phyloP scores from a whole-genome alignment of 2,888 invertebrate species.

The Corythucha ciliata region DNA sequence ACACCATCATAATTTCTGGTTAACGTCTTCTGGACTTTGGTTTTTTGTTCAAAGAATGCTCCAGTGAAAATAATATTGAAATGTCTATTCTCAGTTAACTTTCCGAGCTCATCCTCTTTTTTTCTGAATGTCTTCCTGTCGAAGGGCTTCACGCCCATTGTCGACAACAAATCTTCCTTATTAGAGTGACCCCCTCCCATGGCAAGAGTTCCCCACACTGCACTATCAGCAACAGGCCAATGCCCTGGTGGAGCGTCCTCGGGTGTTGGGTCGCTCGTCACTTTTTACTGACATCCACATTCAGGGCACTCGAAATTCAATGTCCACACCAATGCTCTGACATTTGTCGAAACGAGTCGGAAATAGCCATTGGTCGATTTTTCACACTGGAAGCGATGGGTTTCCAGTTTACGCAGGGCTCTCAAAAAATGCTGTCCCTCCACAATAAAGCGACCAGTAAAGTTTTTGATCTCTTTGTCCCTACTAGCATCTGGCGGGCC shows the following conservation, averaged over 20 bases:
- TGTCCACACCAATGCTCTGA: slow-evolving; percentile 1
- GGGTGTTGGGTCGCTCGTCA: not conserved
- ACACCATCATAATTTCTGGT: too few species aligned
- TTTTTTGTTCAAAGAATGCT: too few species aligned
- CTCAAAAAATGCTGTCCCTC: not conserved
- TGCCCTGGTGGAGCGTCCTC: too few species aligned
- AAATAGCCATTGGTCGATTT: not conserved
- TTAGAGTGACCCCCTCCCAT: slow-evolving; percentile 1
- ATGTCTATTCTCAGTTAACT: too few species aligned
- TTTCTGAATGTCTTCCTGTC: not conserved
- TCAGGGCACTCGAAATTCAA: slow-evolving; percentile 6
- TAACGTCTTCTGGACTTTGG: too few species aligned
- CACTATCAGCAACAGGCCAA: not conserved
- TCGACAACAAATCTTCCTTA: not conserved
- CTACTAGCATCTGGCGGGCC: too few species aligned
- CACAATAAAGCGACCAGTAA: not conserved
- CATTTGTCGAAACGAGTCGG: not conserved
- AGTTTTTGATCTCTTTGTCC: too few species aligned
- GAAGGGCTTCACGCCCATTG: not conserved
- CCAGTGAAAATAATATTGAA: too few species aligned
- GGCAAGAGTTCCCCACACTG: slow-evolving; percentile 1
- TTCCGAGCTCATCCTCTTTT: not conserved
- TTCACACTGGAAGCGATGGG: not conserved
- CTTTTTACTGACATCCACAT: not conserved
- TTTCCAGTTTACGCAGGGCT: not conserved